Percentiles rank a stretch among this genome's conserved stretches.
phyloP scores from a whole-genome alignment of 2,888 invertebrate genomes.

The Orthonychiurus folsomi region DNA sequence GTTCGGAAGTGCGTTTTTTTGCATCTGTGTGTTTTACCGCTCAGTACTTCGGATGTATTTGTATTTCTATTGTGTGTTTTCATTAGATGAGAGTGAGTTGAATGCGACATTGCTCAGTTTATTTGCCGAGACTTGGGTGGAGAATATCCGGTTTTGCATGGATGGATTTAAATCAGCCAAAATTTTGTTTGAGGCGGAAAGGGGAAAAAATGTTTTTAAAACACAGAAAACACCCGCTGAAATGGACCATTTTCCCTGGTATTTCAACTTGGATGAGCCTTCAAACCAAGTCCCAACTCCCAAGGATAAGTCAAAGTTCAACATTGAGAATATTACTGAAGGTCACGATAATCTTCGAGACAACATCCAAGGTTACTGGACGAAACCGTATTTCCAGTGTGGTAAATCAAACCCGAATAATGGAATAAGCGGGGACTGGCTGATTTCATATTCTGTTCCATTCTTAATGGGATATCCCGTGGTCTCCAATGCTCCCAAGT shows the following conservation, averaged over 20 bases:
- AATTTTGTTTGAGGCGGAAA: too few species aligned
- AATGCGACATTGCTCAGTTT: not conserved
- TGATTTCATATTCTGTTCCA: constrained; percentile 6
- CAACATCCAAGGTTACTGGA: constrained; percentile 19
- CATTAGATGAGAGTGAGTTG: not conserved
- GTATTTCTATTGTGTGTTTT: too few species aligned
- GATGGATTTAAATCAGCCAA: too few species aligned
- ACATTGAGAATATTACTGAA: not conserved
- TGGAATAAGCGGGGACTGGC: constrained; percentile 5
- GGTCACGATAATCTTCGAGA: not conserved
- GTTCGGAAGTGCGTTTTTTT: constrained; percentile 10
- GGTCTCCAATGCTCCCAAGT: too few species aligned
- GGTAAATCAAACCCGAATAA: not conserved
- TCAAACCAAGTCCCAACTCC: not conserved
- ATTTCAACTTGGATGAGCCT: not conserved
- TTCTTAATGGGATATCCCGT: not conserved
- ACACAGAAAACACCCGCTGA: not conserved
- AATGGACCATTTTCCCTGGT: not conserved
- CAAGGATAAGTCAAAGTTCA: not conserved
- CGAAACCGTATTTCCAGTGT: constrained; percentile 35
- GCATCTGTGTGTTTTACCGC: too few species aligned
- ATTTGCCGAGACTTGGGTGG: not conserved
- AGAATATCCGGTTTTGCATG: not conserved
- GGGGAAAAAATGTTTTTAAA: not conserved
- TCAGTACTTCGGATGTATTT: too few species aligned